Base-by-base conservation (phyloP, 2,113 vertebrate genomes). In the Amphiprion ocellaris region DNA sequence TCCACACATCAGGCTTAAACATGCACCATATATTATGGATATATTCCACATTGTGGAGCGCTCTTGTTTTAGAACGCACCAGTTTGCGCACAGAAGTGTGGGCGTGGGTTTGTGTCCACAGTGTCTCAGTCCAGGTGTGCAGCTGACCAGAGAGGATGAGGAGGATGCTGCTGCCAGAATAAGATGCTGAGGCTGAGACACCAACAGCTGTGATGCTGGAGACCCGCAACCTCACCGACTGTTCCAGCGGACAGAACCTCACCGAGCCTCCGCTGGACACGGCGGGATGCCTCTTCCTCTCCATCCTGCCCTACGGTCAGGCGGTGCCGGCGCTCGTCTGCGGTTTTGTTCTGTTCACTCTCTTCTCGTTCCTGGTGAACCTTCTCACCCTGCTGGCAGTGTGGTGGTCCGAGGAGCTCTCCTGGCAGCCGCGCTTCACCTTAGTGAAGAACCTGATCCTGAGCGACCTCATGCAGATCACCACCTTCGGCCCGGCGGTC, bases 401-500 rank as follows among this genome's bases (percentile, higher is more conserved):
- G 0, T 55, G 66, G 0, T 28, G 21, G 0, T 91, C 91, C 0
- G 79, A 89, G 3, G 92, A 91, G 21, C 79, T 90, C 1, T 87
- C 88, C 61, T 90, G 84, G 88, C 70, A 92, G 62, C 92, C 90
- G n/a, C 85, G 89, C 21, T 89, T 85, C 5, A 26, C 79, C 15
- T 54, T 93, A 46, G 74, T 89, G 17, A 90, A 86, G 62, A 94
- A 85, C 53, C 74, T 92, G 47, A 87, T 90, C 10, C 1, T 88
- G n/a, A 90, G 90, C 55, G 88, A 93, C 69, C 55, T 93, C 17
- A 4, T 93, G 1, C 87, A 93, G 63, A 92, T 86, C 0, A 3
- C 72, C 33, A 90, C 73, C 9, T 68, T 90, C 11, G 69, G 79
- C 15, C 88, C 92, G 0, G 47, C 87, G 6, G 73, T 92, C 14